Base-by-base conservation (phyloP, 1,140 invertebrate genomes). In the Sesamia nonagrioides region DNA sequence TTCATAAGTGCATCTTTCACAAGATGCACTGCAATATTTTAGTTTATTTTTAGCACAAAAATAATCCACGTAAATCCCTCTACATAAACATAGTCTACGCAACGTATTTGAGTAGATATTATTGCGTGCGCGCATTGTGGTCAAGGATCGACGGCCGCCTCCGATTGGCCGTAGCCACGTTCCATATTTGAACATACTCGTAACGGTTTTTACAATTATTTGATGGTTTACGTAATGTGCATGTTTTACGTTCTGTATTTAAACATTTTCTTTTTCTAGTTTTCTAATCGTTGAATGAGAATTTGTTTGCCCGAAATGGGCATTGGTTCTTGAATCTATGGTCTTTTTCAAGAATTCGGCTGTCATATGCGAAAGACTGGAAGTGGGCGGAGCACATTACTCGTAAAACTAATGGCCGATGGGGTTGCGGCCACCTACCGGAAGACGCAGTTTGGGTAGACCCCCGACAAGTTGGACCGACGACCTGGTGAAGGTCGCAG, bases 161-260 rank as follows among this genome's bases (percentile, higher is more conserved):
- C 66, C 27, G 66, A 69, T 69, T 69, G 66, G 66, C 18, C 15
- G 18, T 1, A 42, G 9, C 42, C 18, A 13, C 66, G 66, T 69
- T 69, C 66, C 66, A 69, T 69, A 69, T 69, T 69, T 69, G 66
- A 69, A 69, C 66, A 48, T 13, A 69, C 33, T 69, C 66, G 17
- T 69, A 69, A 69, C 66, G 66, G 40, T 69, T 69, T 69, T 69
- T 69, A 50, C 42, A 69, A 69, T 69, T 69, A 50, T 69, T 69
- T 50, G 66, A 69, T 21, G 66, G 27, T 69, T 69, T 69, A n/a
- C 50, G 66, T 69, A 69, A 69, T 69, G 27, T 33, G n/a, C 27
- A 11, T 48, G 42, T 18, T 42, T 5, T 69, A 48, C 13, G 40
- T 7, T 11, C 9, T 66, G 13, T 18, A 13, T 45, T 17, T 18